A percentile compares a stretch with the other conserved stretches of the same genome.
Conservation (phyloP, 1,140 invertebrate species). For the Macrosteles quadrilineatus region DNA sequence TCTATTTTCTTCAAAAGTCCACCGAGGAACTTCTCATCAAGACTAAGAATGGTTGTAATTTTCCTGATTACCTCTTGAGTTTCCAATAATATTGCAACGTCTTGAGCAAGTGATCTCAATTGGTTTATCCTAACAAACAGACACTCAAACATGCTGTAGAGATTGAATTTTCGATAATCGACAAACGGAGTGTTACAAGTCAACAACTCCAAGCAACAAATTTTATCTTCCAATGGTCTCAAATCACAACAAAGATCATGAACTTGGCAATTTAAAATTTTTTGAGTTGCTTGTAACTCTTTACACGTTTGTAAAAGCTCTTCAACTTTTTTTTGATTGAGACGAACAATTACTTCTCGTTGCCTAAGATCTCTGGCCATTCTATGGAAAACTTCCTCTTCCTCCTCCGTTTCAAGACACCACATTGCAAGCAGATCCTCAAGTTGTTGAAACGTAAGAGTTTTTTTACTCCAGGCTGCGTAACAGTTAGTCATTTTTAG, state of each 20-base stretch:
- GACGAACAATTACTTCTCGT: not conserved
- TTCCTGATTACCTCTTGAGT: no score
- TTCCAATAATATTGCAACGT: no score
- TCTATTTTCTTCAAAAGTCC: no score
- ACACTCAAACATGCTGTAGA: not conserved
- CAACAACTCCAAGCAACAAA: not conserved
- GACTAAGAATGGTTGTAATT: no score
- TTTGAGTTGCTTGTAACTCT: not conserved
- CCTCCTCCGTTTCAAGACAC: not conserved
- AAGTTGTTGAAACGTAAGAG: not conserved
- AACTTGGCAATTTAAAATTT: not conserved
- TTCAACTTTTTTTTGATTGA: not conserved
- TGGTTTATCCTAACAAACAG: no score
- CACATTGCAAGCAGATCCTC: not conserved
- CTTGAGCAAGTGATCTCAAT: no score
- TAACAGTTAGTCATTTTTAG: not conserved
- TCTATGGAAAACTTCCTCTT: not conserved
- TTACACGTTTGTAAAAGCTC: not conserved
- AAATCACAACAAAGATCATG: constrained; percentile 3
- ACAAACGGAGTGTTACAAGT: not conserved
- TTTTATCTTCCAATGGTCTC: not conserved
- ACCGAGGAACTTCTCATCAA: no score
- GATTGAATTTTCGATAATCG: not conserved
- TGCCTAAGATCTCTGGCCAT: not conserved
- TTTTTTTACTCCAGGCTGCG: not conserved